phyloP scores from a whole-genome alignment of 2,888 invertebrate genomes.

The Eledona agricola region DNA sequence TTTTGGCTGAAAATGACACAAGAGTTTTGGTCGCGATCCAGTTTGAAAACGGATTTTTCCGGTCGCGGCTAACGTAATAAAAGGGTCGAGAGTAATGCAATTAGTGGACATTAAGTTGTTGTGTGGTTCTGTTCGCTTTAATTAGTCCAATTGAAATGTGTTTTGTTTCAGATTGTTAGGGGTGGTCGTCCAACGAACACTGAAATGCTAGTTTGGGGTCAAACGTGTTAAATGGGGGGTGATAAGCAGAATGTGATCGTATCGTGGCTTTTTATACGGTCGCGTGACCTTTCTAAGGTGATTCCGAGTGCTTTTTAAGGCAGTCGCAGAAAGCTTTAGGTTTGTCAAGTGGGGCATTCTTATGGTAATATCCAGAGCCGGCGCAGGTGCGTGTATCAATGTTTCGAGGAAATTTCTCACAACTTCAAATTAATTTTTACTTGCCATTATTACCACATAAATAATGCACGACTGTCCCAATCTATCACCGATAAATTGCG shows the following conservation, averaged over 20 bases:
- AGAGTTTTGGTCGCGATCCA: conserved; percentile 15
- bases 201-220: conserved; percentile 13
- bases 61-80: conserved; percentile 4
- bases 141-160: conserved; percentile 24
- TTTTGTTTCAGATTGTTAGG: conserved; percentile 26
- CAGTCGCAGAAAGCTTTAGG: conserved; percentile 5
- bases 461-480: background rate
- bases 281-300: conserved; percentile 30
- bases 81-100: conserved; percentile 12
- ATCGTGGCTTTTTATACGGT: conserved; percentile 23
- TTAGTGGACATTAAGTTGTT: conserved; percentile 21
- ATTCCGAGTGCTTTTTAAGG: conserved; percentile 15
- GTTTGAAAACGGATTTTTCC: conserved; percentile 8
- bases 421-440: conserved; percentile 5
- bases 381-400: background rate
- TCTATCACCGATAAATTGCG: background rate
- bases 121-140: conserved; percentile 17
- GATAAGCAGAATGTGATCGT: conserved; percentile 26
- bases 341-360: conserved; percentile 13
- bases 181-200: conserved; percentile 7
- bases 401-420: background rate
- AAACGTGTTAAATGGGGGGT: conserved; percentile 18
- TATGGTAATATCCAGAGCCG: conserved; percentile 15
- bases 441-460: background rate
- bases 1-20: conserved; percentile 14